Base-by-base conservation (phyloP, 2,888 invertebrate species). In the Nomada goodeniana region DNA sequence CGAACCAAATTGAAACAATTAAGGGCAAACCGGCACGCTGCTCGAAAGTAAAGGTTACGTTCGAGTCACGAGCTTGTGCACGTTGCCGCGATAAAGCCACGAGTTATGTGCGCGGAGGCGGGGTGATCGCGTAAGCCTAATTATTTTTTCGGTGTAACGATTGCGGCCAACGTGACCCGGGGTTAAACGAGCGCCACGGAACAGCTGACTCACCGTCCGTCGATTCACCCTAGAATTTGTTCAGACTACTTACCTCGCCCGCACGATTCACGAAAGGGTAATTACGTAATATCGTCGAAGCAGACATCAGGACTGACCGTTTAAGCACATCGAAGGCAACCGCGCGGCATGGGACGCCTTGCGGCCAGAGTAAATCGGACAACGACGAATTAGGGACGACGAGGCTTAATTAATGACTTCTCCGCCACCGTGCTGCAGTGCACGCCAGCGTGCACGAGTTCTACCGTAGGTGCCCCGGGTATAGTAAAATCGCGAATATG, bases 1-100 rank as follows among this genome's bases (percentile, higher is more conserved):
- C 80, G 86, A 82, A 78, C 82, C 77, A 84, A 91, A 90, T 89
- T 88, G 82, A 78, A 83, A 77, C 87, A 89, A 91, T 91, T 91
- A 89, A 87, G 86, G 86, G 88, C 86, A 87, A 18, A 82, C 71
- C 55, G 36, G 59, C 68, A 29, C 63, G 60, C 29, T 20, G 18
- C 26, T 7, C 20, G 29, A 83, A 87, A 81, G 77, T 88, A 86
- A 76, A 86, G 67, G 77, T 80, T 60, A 44, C 67, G 68, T 36
- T 47, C 20, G 80, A 65, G 36, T 57, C 74, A 26, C 67, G 53
- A n/a, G 36, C 42, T 53, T 61, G 13, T n/a, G 55, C 63, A 20
- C 73, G 70, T 70, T 47, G 29, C 47, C 53, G 29, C 60, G 70
- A 60, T 59, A 44, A 55, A 57, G 23, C 29, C 10, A 2, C 15